Conservation (phyloP, 2,797 vertebrate species). For the Acridotheres tristis region DNA sequence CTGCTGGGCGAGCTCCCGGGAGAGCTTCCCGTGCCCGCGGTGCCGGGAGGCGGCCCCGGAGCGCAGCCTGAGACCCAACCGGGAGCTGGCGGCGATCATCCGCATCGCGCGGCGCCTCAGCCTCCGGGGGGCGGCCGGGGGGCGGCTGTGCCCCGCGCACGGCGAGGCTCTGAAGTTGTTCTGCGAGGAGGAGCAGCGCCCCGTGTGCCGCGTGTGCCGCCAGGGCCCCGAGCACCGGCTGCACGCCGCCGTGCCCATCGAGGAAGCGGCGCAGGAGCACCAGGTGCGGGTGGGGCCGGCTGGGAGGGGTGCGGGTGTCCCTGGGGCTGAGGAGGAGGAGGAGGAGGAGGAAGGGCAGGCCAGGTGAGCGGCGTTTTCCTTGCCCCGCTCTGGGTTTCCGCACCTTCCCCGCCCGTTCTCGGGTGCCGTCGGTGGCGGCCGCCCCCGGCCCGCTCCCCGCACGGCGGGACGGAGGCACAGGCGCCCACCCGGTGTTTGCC, state of each 20-base stretch:
- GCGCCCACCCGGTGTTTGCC: accelerated
- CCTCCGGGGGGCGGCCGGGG: not conserved
- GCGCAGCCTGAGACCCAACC: slow-evolving; percentile 43
- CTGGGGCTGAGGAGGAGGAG: not conserved
- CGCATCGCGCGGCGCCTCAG: not conserved
- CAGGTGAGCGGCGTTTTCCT: not conserved
- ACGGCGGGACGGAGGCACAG: not conserved
- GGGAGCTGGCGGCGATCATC: slow-evolving; percentile 46
- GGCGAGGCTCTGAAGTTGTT: slow-evolving; percentile 9
- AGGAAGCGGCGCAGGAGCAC: slow-evolving; percentile 37
- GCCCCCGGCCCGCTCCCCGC: not conserved
- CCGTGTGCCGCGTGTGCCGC: slow-evolving; percentile 34
- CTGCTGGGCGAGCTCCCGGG: not conserved
- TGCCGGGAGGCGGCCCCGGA: slow-evolving; percentile 39
- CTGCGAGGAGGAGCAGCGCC: slow-evolving; percentile 4
- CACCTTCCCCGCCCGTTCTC: not conserved
- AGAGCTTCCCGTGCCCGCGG: slow-evolving; percentile 31
- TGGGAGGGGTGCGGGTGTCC: accelerated
- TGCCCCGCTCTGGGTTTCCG: not conserved
- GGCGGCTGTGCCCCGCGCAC: not conserved
- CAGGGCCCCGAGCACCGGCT: not conserved
- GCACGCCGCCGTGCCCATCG: slow-evolving; percentile 26
- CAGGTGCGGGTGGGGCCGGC: slow-evolving; percentile 22
- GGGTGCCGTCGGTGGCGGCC: accelerated
- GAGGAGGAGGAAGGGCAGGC: too few relatives aligned